A percentile compares a stretch with the other conserved stretches of the same genome.
Evolutionary conservation across 2,888 invertebrate genomes (phyloP).

Genomic region (Saturnia japonica): DNA sequence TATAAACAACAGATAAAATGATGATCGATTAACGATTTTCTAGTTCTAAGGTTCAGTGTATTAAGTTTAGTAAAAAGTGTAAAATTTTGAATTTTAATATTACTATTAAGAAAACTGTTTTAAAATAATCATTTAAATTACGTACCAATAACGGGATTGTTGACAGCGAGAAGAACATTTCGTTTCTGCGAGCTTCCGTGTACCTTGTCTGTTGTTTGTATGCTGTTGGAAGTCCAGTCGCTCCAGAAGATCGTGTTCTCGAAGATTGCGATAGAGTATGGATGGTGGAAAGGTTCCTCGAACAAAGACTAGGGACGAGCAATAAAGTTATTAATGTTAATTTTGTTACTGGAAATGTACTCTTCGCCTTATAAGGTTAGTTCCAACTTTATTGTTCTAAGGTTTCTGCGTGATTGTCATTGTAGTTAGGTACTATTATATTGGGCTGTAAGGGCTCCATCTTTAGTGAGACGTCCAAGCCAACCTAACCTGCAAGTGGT

Average conservation of each 20-base stretch:
- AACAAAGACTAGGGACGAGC: conserved; percentile 50
- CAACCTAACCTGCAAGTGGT: too few species aligned
- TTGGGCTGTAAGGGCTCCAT: too few species aligned
- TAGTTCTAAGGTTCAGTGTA: neutral
- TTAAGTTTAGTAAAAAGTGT: neutral
- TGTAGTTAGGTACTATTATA: too few species aligned
- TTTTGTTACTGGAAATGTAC: neutral
- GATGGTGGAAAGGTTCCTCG: conserved; percentile 86
- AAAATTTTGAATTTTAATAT: neutral
- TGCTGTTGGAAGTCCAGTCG: conserved; percentile 89
- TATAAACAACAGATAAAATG: too few species aligned
- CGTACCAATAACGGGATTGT: conserved; percentile 57
- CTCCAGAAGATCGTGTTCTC: conserved; percentile 95
- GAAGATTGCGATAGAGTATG: conserved; percentile 92
- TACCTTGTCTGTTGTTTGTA: conserved; percentile 90
- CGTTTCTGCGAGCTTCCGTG: conserved; percentile 46
- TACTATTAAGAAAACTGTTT: neutral
- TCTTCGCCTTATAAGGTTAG: too few species aligned
- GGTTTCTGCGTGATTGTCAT: too few species aligned
- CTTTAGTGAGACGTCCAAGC: too few species aligned
- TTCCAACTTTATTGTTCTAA: too few species aligned
- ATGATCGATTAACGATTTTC: neutral
- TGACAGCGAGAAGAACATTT: conserved; percentile 42
- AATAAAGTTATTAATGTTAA: neutral
- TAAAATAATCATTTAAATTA: neutral